phyloP scores from a whole-genome alignment of 2,797 vertebrate genomes.

The Gymnoscopelus braueri region DNA sequence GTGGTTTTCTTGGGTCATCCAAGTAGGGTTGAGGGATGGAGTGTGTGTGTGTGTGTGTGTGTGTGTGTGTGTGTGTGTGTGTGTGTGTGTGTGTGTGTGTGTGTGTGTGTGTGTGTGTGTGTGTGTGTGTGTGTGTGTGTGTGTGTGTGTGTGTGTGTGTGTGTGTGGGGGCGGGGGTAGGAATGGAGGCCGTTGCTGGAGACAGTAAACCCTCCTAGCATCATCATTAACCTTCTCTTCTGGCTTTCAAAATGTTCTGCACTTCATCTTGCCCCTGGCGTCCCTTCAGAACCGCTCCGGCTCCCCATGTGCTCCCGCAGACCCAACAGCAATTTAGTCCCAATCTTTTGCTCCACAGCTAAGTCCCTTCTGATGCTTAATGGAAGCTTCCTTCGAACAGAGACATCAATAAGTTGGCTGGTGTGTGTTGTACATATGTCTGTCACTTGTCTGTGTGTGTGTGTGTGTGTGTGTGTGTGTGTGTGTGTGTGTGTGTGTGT shows the following conservation, averaged over 20 bases:
- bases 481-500: not conserved
- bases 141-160: too few relatives aligned
- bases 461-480: constrained; percentile 9
- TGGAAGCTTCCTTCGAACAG: constrained; percentile 57
- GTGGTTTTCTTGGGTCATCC: not conserved
- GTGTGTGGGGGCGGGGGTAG: too few relatives aligned
- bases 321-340: constrained; percentile 61
- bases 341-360: constrained; percentile 38
- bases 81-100: too few relatives aligned
- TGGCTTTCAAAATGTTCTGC: constrained; percentile 68
- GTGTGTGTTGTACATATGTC: constrained; percentile 12
- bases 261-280: constrained; percentile 53
- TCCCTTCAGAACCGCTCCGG: constrained; percentile 10
- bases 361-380: constrained; percentile 54
- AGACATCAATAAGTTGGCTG: constrained; percentile 46
- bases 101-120: constrained; percentile 11
- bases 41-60: too few relatives aligned
- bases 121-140: not conserved
- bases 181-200: constrained; percentile 41
- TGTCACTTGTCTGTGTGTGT: constrained; percentile 8
- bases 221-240: constrained; percentile 74
- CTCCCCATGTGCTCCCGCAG: constrained; percentile 37
- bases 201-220: constrained; percentile 50
- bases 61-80: not conserved
- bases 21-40: not conserved